Percentiles rank a stretch among this genome's conserved stretches.
These are phyloP conservation scores for Pristionchus fissidentatus DNA, from an alignment of 2,888 invertebrate species.

Conservation along the genomic window DNA sequence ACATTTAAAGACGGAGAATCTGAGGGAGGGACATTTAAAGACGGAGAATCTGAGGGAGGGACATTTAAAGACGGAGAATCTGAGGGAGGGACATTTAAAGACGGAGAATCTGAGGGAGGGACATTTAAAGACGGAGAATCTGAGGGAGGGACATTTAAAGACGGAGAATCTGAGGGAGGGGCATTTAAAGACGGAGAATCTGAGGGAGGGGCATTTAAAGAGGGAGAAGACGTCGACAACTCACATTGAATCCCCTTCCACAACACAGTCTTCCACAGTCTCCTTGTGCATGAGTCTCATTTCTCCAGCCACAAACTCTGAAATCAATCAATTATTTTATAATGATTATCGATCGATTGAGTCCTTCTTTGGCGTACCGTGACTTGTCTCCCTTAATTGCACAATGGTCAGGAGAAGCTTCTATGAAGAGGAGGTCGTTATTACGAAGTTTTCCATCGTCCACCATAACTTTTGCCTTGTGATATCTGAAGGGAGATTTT, in stretches of 20 bases:
- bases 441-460: slow-evolving; percentile 47
- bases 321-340: neutral
- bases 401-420: slow-evolving; percentile 48
- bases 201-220: neutral
- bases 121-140: too few relatives aligned
- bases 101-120: too few relatives aligned
- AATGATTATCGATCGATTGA: too few relatives aligned
- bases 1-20: too few relatives aligned
- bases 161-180: too few relatives aligned
- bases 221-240: neutral
- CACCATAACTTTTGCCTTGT: slow-evolving; percentile 57
- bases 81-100: too few relatives aligned
- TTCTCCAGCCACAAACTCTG: slow-evolving; percentile 77
- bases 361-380: slow-evolving; percentile 28
- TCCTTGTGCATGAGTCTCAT: slow-evolving; percentile 76
- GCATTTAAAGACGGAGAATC: too few relatives aligned
- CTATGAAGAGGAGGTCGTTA: slow-evolving; percentile 41
- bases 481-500: slow-evolving; percentile 47
- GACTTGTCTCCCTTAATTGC: neutral
- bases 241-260: slow-evolving; percentile 77
- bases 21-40: too few relatives aligned
- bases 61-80: too few relatives aligned
- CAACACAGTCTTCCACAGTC: slow-evolving; percentile 79
- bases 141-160: too few relatives aligned
- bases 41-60: too few relatives aligned